Conservation (phyloP, 1,140 invertebrate species). For the Eulimnadia texana region DNA sequence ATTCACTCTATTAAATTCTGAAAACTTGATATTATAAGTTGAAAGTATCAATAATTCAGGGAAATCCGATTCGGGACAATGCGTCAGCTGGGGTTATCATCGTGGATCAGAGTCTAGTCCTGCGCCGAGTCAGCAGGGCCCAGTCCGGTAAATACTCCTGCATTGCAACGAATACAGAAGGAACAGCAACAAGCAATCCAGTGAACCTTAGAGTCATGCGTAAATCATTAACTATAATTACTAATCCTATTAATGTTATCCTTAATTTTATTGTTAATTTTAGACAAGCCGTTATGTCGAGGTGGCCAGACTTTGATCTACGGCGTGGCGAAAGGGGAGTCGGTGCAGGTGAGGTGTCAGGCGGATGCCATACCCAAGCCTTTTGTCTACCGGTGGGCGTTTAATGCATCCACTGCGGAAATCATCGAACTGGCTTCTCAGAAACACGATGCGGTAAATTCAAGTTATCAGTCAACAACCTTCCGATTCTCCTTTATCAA, state of each 20-base stretch:
- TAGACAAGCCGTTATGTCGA: constrained; percentile 73
- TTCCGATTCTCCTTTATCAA: background rate
- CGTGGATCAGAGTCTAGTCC: constrained; percentile 46
- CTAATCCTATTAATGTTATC: background rate
- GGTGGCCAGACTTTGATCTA: constrained; percentile 43
- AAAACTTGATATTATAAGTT: too few species aligned
- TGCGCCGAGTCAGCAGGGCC: constrained; percentile 42
- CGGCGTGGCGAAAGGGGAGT: constrained; percentile 13
- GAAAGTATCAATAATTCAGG: too few species aligned
- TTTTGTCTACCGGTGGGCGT: constrained; percentile 20
- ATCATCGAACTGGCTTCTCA: constrained; percentile 9
- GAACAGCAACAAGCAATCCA: constrained; percentile 35
- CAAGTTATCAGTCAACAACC: constrained; percentile 1
- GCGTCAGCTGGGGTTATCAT: constrained; percentile 43
- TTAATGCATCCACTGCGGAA: constrained; percentile 18
- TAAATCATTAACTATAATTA: constrained; percentile 34
- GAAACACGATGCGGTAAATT: constrained; percentile 12
- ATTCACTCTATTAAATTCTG: background rate
- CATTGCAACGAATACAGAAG: constrained; percentile 39
- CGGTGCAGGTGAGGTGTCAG: constrained; percentile 19
- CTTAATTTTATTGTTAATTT: constrained; percentile 10
- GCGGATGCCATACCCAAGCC: constrained; percentile 21
- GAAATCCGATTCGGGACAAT: constrained; percentile 40
- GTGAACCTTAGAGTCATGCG: constrained; percentile 28
- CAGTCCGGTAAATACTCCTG: constrained; percentile 54